Percentiles rank a stretch among this genome's conserved stretches.
These are phyloP conservation scores for Taeniopygia guttata DNA, from an alignment of 2,797 vertebrate species.

Conservation along the genomic window DNA sequence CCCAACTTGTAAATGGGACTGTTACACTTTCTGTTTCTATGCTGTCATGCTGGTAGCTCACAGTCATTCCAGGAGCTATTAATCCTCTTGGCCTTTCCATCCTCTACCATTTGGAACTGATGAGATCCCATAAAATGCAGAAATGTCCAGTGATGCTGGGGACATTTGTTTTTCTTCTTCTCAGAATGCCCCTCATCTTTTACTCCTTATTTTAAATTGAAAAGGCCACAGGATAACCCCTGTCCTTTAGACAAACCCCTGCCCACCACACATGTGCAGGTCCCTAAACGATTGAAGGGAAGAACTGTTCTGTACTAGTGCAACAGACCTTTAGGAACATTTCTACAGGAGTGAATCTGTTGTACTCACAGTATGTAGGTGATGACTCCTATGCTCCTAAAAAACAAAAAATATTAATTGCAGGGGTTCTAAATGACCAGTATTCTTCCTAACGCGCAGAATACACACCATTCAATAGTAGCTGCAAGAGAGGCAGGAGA, in stretches of 20 bases:
- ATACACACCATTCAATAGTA: not conserved
- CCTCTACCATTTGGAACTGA: not conserved
- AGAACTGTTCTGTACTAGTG: not conserved
- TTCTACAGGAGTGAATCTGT: not conserved
- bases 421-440: not conserved
- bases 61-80: not conserved
- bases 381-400: constrained; percentile 97
- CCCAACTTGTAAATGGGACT: not conserved
- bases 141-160: not conserved
- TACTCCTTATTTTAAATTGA: not conserved
- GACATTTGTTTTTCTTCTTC: not conserved
- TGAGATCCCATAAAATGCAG: not conserved
- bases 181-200: not conserved
- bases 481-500: not conserved
- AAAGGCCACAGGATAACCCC: not conserved
- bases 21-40: not conserved
- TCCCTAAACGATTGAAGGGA: not conserved
- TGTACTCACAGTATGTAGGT: constrained; percentile 97
- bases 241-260: not conserved
- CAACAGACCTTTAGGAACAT: not conserved
- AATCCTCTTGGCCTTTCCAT: not conserved
- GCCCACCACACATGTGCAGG: not conserved
- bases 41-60: not conserved
- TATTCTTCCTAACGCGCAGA: not conserved
- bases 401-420: constrained; percentile 54